Percentiles rank a stretch among this genome's conserved stretches.
These are phyloP conservation scores for Epizoanthus scotinus DNA, from an alignment of 92 coral and sea anemone genomes.

Conservation along the genomic window DNA sequence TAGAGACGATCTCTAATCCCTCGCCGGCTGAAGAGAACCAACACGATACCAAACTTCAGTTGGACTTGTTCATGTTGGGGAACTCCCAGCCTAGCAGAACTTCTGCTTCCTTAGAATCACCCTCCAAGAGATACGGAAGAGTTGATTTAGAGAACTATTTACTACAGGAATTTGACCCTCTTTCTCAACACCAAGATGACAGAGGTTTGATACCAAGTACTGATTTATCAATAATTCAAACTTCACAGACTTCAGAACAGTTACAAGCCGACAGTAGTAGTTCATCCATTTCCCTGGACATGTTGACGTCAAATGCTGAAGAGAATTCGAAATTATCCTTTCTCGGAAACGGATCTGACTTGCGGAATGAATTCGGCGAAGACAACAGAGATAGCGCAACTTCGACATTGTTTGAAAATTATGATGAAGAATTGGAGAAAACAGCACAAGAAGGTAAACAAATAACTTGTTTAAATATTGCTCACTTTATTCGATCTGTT, in stretches of 20 bases:
- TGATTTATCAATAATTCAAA: constrained; percentile 7
- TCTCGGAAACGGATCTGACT: neutral
- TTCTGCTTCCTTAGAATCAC: constrained; percentile 39
- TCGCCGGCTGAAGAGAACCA: neutral
- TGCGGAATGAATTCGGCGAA: neutral
- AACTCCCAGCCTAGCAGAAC: constrained; percentile 10
- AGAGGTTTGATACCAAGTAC: neutral
- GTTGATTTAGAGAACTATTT: constrained; percentile 55
- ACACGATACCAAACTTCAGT: constrained; percentile 4
- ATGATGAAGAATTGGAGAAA: constrained; percentile 56
- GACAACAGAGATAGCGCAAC: constrained; percentile 35
- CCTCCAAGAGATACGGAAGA: constrained; percentile 67
- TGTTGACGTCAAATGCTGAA: constrained; percentile 7
- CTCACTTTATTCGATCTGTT: no score
- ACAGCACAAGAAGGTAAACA: constrained; percentile 50
- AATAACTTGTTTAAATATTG: neutral
- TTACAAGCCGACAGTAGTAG: neutral
- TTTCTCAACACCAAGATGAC: constrained; percentile 34
- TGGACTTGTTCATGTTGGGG: constrained; percentile 34
- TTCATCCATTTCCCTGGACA: neutral
- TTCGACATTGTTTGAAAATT: constrained; percentile 36
- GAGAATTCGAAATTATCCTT: neutral
- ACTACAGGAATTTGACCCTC: constrained; percentile 77
- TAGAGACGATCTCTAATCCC: no score
- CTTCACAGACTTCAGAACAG: constrained; percentile 20